phyloP scores from a whole-genome alignment of 2,113 vertebrate species.

The Muntiacus reevesi region DNA sequence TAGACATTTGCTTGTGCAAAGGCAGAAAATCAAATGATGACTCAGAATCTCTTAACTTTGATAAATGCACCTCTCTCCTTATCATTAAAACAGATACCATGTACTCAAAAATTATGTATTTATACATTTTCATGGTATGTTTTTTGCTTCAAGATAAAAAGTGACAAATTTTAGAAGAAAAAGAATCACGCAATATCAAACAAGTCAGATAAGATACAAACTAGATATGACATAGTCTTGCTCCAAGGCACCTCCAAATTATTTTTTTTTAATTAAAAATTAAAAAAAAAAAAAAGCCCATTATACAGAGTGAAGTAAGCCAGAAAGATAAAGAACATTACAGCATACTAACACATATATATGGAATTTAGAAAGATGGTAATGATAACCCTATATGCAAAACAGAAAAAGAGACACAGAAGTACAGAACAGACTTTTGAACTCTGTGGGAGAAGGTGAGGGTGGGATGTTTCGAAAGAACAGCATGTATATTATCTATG shows the following conservation, averaged over 20 bases:
- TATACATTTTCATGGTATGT: not conserved
- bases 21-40: not conserved
- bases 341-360: too few species aligned
- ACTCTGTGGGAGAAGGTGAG: too few species aligned
- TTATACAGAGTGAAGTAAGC: too few species aligned
- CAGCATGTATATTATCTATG: too few species aligned
- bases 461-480: too few species aligned
- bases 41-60: not conserved
- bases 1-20: not conserved
- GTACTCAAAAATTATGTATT: not conserved
- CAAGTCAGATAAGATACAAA: not conserved
- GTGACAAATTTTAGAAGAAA: not conserved
- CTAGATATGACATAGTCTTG: not conserved
- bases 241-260: not conserved
- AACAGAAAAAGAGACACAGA: too few species aligned
- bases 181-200: not conserved
- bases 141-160: not conserved
- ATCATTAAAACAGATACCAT: not conserved
- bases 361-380: too few species aligned
- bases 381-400: too few species aligned
- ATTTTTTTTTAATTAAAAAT: not conserved
- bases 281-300: too few species aligned
- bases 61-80: not conserved
- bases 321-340: too few species aligned
- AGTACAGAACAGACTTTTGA: too few species aligned